Evolutionary conservation across 2,113 vertebrate genomes (phyloP).

Genomic region (Ochotona princeps): DNA sequence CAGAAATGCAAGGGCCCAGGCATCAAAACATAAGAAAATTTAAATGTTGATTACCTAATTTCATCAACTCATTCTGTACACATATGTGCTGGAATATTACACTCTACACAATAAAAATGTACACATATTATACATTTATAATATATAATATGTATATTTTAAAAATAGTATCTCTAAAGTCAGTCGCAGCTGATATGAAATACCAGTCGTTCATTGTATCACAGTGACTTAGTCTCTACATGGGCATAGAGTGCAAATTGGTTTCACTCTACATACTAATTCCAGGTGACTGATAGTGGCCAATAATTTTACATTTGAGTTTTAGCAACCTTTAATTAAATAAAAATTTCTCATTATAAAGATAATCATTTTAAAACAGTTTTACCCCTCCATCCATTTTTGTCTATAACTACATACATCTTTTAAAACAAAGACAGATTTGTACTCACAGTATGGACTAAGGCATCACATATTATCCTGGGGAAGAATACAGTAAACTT

Average conservation of each 20-base stretch:
- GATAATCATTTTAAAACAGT: background rate
- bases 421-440: conserved; percentile 29
- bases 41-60: too few relatives aligned
- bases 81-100: too few relatives aligned
- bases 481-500: background rate
- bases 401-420: background rate
- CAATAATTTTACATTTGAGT: background rate
- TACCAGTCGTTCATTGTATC: background rate
- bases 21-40: too few relatives aligned
- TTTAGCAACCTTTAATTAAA: conserved; percentile 1
- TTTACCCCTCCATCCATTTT: background rate
- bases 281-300: background rate
- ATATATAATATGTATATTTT: too few relatives aligned
- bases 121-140: too few relatives aligned
- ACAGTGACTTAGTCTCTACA: background rate
- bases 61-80: too few relatives aligned
- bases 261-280: background rate
- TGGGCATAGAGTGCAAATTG: background rate
- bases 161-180: background rate
- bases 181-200: background rate
- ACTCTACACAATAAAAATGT: too few relatives aligned
- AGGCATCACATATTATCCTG: background rate
- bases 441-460: conserved; percentile 29
- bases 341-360: background rate
- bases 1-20: too few relatives aligned